Evolutionary conservation across 2,113 vertebrate genomes (phyloP), one percentile per base, ranked within the genome.

Genomic region (Tricholaema leucomelas): DNA sequence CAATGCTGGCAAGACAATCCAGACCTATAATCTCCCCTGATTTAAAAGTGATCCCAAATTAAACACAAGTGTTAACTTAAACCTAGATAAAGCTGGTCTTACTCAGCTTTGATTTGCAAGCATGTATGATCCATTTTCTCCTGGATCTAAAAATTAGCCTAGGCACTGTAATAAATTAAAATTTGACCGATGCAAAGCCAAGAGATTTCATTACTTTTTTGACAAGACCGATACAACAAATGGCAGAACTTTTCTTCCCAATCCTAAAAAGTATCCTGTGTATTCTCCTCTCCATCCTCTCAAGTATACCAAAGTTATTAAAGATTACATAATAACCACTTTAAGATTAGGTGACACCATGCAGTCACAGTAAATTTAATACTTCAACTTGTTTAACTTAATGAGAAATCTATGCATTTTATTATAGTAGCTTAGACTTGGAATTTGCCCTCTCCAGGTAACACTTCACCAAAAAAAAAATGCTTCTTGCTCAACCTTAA

Each of bases 21-120:
- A 4, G 35, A 56, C 25, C 23, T 15, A 56, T 9, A 2, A 5
- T 30, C 59, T 8, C 13, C 1, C 1, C 15, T 2, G 0, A 77
- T 36, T 52, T 48, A 73, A 66, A 79, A 81, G 3, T 63, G 28
- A 35, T 79, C n/a, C 11, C 20, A 2, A 17, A 20, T 38, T 54
- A 79, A 30, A 78, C 10, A 44, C 4, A 42, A 15, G 44, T 9
- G 12, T 27, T 16, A 23, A 46, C 36, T 46, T 77, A 28, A 40
- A 77, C 65, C 21, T 46, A 59, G 40, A 58, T 36, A 4, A 61
- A 85, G 66, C 8, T n/a, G 5, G 15, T 85, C 65, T 63, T 31
- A 72, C 10, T 54, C 27, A 50, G 12, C 18, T 82, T 81, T 27
- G 38, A 48, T 4, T 24, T 42, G 30, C 10, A 74, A 65, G 60